Evolutionary conservation across 2,888 invertebrate species (phyloP).

Genomic region (Ichneumoninae sp.): DNA sequence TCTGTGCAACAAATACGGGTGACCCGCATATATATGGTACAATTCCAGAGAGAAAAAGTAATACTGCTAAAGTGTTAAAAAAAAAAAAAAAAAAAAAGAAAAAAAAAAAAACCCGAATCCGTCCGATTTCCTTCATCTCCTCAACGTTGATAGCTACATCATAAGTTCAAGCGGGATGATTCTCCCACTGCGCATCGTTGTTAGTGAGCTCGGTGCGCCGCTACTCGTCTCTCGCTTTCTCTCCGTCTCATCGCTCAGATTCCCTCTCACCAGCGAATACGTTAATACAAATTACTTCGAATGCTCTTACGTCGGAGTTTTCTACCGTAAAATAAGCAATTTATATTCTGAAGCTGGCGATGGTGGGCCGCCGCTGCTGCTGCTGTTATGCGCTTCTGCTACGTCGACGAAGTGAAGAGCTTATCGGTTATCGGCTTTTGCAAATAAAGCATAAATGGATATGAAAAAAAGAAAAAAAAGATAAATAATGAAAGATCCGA

Average conservation of each 20-base stretch:
- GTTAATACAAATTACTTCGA: slow-evolving; percentile 64
- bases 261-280: slow-evolving; percentile 51
- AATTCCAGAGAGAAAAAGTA: neutral
- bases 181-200: slow-evolving; percentile 28
- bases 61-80: neutral
- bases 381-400: slow-evolving; percentile 11
- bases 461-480: slow-evolving; percentile 1
- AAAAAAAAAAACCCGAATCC: too few species aligned
- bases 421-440: slow-evolving; percentile 58
- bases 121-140: slow-evolving; percentile 22
- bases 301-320: slow-evolving; percentile 60
- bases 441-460: slow-evolving; percentile 33
- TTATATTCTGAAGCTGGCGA: slow-evolving; percentile 50
- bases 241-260: slow-evolving; percentile 22
- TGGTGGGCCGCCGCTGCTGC: slow-evolving; percentile 4
- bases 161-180: slow-evolving; percentile 50
- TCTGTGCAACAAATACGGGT: neutral
- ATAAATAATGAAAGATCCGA: neutral
- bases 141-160: slow-evolving; percentile 23
- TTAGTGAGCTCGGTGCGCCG: slow-evolving; percentile 38
- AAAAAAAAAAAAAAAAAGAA: too few species aligned
- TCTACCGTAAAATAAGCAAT: slow-evolving; percentile 62
- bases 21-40: neutral
- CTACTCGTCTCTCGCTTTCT: neutral
- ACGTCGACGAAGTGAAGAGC: slow-evolving; percentile 32